phyloP scores from a whole-genome alignment of 1,140 invertebrate genomes.

The Capitella teleta region DNA sequence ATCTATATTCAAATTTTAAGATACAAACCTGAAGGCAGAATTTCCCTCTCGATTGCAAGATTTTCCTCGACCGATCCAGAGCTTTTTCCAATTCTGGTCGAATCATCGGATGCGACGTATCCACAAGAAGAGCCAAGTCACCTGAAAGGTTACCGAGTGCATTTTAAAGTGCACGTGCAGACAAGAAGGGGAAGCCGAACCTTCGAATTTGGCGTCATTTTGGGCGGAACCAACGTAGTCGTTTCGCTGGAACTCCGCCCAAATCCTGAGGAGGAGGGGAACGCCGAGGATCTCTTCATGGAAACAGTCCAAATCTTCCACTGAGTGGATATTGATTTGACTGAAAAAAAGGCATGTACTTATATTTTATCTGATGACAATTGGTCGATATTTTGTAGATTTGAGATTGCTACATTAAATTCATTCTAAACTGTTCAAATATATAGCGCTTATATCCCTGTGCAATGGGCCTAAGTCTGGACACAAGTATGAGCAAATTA shows the following conservation, averaged over 20 bases:
- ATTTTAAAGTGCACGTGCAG: background rate
- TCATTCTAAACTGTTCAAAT: too few relatives aligned
- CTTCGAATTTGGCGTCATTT: too few relatives aligned
- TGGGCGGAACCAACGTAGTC: slow-evolving; percentile 7
- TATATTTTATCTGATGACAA: too few relatives aligned
- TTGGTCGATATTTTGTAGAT: too few relatives aligned
- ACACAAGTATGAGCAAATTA: too few relatives aligned
- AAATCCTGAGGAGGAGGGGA: slow-evolving; percentile 10
- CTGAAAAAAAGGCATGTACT: slow-evolving; percentile 6
- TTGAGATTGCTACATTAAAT: too few relatives aligned
- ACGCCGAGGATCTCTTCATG: slow-evolving; percentile 14
- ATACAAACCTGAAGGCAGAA: slow-evolving; percentile 14
- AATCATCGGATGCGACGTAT: slow-evolving; percentile 15
- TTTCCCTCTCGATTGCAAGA: slow-evolving; percentile 9
- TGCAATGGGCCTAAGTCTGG: too few relatives aligned
- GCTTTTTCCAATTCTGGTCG: slow-evolving; percentile 10
- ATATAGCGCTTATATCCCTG: too few relatives aligned
- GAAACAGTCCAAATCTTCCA: slow-evolving; percentile 12
- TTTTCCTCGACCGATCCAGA: slow-evolving; percentile 12
- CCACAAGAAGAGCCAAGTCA: slow-evolving; percentile 13
- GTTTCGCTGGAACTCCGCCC: slow-evolving; percentile 10
- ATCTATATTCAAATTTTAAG: too few relatives aligned
- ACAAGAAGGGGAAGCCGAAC: background rate
- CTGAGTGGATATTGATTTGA: slow-evolving; percentile 11
- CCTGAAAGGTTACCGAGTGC: background rate